Base-by-base conservation (phyloP, 2,888 invertebrate genomes). In the Pegoplata infirma region DNA sequence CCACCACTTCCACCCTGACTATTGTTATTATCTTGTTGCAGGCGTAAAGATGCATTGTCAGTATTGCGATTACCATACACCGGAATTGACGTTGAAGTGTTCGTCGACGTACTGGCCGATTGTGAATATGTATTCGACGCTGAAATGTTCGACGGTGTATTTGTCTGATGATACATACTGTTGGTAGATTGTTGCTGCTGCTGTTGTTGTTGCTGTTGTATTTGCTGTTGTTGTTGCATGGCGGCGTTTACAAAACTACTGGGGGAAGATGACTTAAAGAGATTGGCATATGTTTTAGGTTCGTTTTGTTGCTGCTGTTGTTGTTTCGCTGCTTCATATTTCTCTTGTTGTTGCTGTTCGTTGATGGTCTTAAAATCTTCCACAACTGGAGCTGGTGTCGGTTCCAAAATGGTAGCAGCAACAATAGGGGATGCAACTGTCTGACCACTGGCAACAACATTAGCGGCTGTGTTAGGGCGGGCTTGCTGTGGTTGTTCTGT, bases 201-300 rank as follows among this genome's bases (percentile, higher is more conserved):
- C 16, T 85, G 85, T 51, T 85, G 85, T 51, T 85, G 85, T 47
- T 87, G 85, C 69, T 88, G 85, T 72, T 88, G 86, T 86, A 89
- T 81, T 89, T 89, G 84, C 87, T 89, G 85, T 86, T 87, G 86
- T 69, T 85, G 88, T 68, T 87, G 89, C 78, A 87, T 85, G 5
- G 83, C 88, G 2, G 88, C 88, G 64, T 88, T 88, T 7, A 88
- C 88, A 76, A 89, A 89, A 40, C 87, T 89, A 84, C 84, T 88
- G 32, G 86, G 87, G 64, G 87, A 87, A 12, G 86, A 83, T n/a
- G 87, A 88, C 91, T 96, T 96, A 84, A 97, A 92, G 84, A 96
- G 92, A 90, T 95, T 96, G 16, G 97, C 96, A 90, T 96, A 97
- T 10, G 97, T 96, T 90, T 96, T 96, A 16, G 95, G 96, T 89